Evolutionary conservation across 1,140 invertebrate genomes (phyloP).

Genomic region (Drosophila funebris): DNA sequence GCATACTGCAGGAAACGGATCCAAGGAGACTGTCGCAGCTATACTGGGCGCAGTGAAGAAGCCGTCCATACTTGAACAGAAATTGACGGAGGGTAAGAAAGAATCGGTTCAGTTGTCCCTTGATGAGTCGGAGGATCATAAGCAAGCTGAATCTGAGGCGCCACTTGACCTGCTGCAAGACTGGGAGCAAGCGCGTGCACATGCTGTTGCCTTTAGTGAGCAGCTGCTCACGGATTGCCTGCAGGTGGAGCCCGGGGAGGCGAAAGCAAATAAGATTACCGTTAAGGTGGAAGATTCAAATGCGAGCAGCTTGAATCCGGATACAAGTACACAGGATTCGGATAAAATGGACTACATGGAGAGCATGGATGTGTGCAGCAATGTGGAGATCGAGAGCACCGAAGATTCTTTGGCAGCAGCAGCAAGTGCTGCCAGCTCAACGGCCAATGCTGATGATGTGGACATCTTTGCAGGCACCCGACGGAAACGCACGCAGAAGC

Average conservation of each 20-base stretch:
- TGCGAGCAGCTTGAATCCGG: too few relatives aligned
- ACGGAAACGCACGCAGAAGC: conserved; percentile 53
- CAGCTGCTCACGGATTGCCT: conserved; percentile 55
- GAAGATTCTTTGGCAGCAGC: conserved; percentile 64
- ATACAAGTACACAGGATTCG: conserved; percentile 63
- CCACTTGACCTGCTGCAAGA: conserved; percentile 75
- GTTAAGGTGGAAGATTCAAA: conserved; percentile 52
- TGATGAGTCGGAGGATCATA: conserved; percentile 78
- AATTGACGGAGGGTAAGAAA: conserved; percentile 83
- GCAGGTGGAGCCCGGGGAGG: conserved; percentile 5
- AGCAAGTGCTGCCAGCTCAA: conserved; percentile 36
- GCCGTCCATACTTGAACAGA: conserved; percentile 85
- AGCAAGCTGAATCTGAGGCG: conserved; percentile 58
- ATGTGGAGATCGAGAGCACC: conserved; percentile 79
- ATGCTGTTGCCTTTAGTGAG: conserved; percentile 60
- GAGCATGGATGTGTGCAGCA: conserved; percentile 79
- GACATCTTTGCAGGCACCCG: conserved; percentile 45
- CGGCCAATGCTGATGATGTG: conserved; percentile 51
- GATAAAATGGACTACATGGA: conserved; percentile 80
- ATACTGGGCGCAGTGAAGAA: conserved; percentile 83
- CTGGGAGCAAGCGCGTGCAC: conserved; percentile 70
- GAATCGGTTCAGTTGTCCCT: conserved; percentile 46
- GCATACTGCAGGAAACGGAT: conserved; percentile 83
- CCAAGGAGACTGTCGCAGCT: conserved; percentile 81
- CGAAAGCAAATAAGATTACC: conserved; percentile 1